Conservation (phyloP, 2,888 invertebrate species). For the Aromia moschata region DNA sequence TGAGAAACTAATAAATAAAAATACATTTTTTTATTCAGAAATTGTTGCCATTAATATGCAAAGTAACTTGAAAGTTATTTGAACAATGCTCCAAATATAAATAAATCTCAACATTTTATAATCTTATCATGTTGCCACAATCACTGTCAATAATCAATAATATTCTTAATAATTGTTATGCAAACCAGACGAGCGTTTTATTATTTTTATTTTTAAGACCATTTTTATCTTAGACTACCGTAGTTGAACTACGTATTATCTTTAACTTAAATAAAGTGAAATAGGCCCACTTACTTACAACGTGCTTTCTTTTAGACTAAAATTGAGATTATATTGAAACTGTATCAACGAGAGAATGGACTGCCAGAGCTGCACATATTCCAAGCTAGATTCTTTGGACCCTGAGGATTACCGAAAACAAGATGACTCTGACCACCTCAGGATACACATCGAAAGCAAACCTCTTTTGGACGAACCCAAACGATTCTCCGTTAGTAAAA, state of each 20-base stretch:
- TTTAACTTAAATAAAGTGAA: background rate
- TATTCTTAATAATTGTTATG: background rate
- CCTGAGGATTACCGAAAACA: conserved; percentile 13
- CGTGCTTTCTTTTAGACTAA: conserved; percentile 7
- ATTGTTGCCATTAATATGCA: too few relatives aligned
- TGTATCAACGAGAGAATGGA: conserved; percentile 8
- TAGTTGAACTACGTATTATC: background rate
- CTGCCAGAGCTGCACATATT: conserved; percentile 12
- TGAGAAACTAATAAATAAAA: too few relatives aligned
- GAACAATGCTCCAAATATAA: too few relatives aligned
- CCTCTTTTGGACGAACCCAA: background rate
- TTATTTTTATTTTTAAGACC: too few relatives aligned
- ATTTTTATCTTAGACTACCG: background rate
- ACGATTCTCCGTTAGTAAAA: background rate
- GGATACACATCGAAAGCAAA: conserved; percentile 1
- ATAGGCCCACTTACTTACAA: background rate
- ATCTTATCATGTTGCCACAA: too few relatives aligned
- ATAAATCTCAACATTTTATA: too few relatives aligned
- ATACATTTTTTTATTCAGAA: too few relatives aligned
- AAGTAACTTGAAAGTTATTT: too few relatives aligned
- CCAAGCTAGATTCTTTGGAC: conserved; percentile 18
- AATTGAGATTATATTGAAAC: conserved; percentile 12
- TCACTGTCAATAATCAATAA: too few relatives aligned
- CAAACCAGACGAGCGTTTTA: too few relatives aligned
- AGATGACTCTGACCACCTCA: background rate